Evolutionary conservation across 2,113 vertebrate genomes (phyloP).

Genomic region (Columba livia): DNA sequence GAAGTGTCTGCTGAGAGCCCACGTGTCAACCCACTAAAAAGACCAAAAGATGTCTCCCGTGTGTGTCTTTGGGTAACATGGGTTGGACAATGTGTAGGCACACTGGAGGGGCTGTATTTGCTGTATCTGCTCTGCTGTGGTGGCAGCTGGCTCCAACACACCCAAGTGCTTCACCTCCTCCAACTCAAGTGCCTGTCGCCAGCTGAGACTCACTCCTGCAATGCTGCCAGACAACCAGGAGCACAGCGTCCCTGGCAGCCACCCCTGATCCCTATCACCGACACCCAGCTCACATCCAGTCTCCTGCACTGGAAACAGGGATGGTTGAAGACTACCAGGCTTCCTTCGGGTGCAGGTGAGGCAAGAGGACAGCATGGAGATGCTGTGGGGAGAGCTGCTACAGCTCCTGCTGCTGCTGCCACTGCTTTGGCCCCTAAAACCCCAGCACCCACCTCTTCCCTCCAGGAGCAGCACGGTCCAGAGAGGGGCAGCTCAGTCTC

Average conservation of each 20-base stretch:
- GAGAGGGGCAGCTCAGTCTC: background rate
- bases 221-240: background rate
- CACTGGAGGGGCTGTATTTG: background rate
- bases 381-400: background rate
- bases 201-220: background rate
- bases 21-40: background rate
- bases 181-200: background rate
- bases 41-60: background rate
- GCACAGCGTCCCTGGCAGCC: background rate
- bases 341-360: background rate
- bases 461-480: background rate
- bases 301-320: background rate
- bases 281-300: fast-evolving
- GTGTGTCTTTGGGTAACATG: background rate
- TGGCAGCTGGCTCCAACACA: no score
- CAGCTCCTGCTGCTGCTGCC: background rate
- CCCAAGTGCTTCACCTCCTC: no score
- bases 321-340: background rate
- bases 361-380: background rate
- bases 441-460: background rate
- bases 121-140: no score
- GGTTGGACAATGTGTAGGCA: background rate
- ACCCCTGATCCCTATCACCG: background rate
- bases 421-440: background rate
- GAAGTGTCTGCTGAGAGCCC: background rate